Base-by-base conservation (phyloP, 2,888 invertebrate species). In the Venusia cambrica region DNA sequence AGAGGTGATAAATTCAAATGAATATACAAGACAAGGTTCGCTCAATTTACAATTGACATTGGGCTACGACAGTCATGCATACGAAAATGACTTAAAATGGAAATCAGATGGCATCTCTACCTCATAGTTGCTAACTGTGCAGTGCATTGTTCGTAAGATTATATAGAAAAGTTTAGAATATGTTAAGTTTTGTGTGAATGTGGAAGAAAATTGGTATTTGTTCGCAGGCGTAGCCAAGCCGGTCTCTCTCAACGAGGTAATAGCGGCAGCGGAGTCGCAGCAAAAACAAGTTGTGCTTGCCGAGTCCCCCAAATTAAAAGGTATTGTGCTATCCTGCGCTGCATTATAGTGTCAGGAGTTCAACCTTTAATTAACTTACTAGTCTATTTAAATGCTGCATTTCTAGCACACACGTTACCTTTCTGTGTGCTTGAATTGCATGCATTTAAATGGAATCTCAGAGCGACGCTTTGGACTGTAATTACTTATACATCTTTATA, bases 11-110 rank as follows among this genome's bases (percentile, higher is more conserved):
- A 59, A 66, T 58, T 62, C 55, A 54, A 57, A 56, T 57, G 48
- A 53, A 54, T 47, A 48, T 35, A 41, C 40, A 48, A 28, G 26
- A 31, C 32, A 32, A 50, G 49, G 48, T 53, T 57, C 54, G 44
- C 34, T 44, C 42, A 62, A 54, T 54, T 56, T 48, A 59, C 55
- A 51, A 44, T 52, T 51, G 49, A 51, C 51, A 48, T 42, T 49
- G 38, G 51, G 46, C 41, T 38, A 17, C 19, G 44, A 42, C 52
- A 30, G 45, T 43, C 51, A 39, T 49, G 40, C 37, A 48, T 52
- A 57, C 60, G 54, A 84, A 77, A 69, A 85, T 85, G 85, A 52
- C 67, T 51, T 52, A 83, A 79, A 76, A 85, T 85, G 85, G 77
- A 76, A 70, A 68, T 74, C 59, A 55, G 58, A 53, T 67, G 64